These are phyloP conservation scores for Psittacara wagleri DNA, from an alignment of 2,113 vertebrate genomes.

Conservation along the genomic window DNA sequence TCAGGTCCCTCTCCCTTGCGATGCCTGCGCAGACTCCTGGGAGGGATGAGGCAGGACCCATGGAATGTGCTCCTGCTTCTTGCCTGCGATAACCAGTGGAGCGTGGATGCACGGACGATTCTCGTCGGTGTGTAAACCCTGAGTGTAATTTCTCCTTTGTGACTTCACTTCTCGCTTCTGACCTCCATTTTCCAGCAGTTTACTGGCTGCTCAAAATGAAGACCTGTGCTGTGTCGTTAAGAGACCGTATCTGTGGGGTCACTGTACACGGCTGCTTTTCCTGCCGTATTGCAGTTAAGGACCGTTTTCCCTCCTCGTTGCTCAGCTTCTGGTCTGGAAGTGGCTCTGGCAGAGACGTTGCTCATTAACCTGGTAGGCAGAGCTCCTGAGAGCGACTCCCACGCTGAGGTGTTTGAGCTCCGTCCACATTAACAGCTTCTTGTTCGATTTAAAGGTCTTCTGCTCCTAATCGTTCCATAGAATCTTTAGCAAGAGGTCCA, in stretches of 20 bases:
- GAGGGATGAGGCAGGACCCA: background rate
- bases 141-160: background rate
- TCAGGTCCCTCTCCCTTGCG: accelerated
- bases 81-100: accelerated
- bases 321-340: background rate
- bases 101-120: accelerated
- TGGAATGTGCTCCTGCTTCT: background rate
- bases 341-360: constrained; percentile 43
- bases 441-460: constrained; percentile 66
- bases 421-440: constrained; percentile 54
- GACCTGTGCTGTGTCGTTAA: background rate
- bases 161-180: background rate
- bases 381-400: background rate
- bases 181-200: background rate
- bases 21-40: accelerated
- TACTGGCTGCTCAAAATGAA: background rate
- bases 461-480: constrained; percentile 39
- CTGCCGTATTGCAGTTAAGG: background rate
- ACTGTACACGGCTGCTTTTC: accelerated
- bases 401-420: constrained; percentile 35
- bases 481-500: constrained; percentile 37
- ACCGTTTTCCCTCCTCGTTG: background rate
- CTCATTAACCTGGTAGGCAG: constrained; percentile 17
- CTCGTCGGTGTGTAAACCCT: background rate
- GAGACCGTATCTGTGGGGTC: background rate